Evolutionary conservation across 2,113 vertebrate genomes (phyloP), one percentile per base, ranked within the genome.

Genomic region (Xiphias gladius): DNA sequence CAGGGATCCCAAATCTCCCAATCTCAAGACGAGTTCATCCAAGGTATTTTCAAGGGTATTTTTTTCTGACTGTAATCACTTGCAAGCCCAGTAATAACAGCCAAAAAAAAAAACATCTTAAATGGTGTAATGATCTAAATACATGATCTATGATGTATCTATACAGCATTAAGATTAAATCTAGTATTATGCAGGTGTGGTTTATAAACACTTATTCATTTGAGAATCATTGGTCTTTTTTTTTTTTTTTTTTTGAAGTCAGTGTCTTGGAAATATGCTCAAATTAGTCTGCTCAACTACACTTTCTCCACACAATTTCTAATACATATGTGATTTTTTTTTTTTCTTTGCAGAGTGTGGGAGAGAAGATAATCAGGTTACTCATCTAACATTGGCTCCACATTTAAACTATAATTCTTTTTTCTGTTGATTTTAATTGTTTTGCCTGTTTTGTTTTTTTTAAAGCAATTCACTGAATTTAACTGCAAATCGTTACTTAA

Each of bases 281-380:
- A 30, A 26, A 57, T 28, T 39, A 50, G 8, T 19, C 67, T 39
- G 22, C 10, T 28, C 32, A 50, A 4, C 20, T 11, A 2, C 0
- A 59, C 7, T 22, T 39, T 14, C 17, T 41, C 7, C 4, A 62
- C 3, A 24, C 8, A 5, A 61, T 65, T 67, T 62, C 20, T 73
- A 30, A 62, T 66, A 24, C 1, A 39, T 39, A 9, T 88, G 30
- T 86, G 55, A 35, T 83, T 86, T 80, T 83, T 69, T 83, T 35
- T 59, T 92, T 93, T 94, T 78, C 91, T 91, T 93, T 89, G 70
- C 97, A 98, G 97, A 98, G 90, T 95, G 84, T 94, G 94, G 95
- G 92, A 95, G 86, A 96, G 96, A 95, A 95, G 95, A 96, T 86
- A 83, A 95, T 91, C 97, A 99, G 98, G 97, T 99, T 96, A 95